Percentiles rank a stretch among this genome's conserved stretches.
Conservation (phyloP, 2,113 vertebrate species). For the Notothenia rossii region DNA sequence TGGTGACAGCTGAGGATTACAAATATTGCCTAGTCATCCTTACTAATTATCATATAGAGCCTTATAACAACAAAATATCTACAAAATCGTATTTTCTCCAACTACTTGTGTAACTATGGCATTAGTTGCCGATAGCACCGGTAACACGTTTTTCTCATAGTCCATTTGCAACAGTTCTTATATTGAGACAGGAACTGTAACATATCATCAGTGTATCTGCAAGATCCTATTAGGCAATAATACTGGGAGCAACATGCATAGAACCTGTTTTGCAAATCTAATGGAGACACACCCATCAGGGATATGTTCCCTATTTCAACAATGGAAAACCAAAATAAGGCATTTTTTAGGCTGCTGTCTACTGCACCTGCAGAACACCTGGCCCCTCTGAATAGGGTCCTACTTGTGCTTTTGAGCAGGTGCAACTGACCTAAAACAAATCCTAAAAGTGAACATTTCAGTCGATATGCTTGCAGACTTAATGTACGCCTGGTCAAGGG, state of each 20-base stretch:
- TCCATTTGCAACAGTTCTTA: background rate
- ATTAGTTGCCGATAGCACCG: too few species aligned
- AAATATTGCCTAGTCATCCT: constrained; percentile 39
- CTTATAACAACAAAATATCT: background rate
- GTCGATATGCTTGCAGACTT: constrained; percentile 23
- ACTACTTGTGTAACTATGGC: too few species aligned
- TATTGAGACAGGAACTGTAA: constrained; percentile 5
- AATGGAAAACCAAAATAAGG: constrained; percentile 39
- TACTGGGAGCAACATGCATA: constrained; percentile 37
- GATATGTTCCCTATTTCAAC: constrained; percentile 52
- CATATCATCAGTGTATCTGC: constrained; percentile 24
- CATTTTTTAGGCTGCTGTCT: background rate
- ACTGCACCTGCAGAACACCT: constrained; percentile 28
- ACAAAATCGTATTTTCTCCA: background rate
- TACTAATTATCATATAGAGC: constrained; percentile 32
- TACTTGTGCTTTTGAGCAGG: constrained; percentile 6
- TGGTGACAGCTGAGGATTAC: constrained; percentile 44
- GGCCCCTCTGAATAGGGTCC: background rate
- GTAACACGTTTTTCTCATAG: background rate
- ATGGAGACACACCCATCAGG: constrained; percentile 64
- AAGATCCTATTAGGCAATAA: constrained; percentile 44
- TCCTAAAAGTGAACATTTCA: constrained; percentile 19
- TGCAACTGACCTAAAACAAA: constrained; percentile 14
- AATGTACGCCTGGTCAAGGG: constrained; percentile 30
- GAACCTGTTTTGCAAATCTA: constrained; percentile 76